A percentile compares a stretch with the other conserved stretches of the same genome.
phyloP scores from a whole-genome alignment of 2,797 vertebrate genomes.

The Bufotes viridis region DNA sequence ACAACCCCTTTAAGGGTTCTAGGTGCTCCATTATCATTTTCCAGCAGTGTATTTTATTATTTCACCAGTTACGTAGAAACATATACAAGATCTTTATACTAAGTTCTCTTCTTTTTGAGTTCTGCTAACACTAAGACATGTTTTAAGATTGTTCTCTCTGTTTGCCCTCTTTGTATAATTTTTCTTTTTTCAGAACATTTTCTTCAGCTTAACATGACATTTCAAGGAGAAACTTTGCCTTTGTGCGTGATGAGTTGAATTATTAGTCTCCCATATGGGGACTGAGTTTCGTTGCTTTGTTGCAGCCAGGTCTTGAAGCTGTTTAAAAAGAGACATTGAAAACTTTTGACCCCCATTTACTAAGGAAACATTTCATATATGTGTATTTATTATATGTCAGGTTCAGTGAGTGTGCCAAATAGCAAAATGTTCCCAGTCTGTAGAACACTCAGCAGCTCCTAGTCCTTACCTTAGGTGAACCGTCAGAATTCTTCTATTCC shows the following conservation, averaged over 20 bases:
- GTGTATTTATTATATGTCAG: conserved; percentile 18
- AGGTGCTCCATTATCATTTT: too few relatives aligned
- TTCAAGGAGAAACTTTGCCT: background rate
- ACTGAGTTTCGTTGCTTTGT: background rate
- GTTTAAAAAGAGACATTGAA: conserved; percentile 23
- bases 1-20: too few relatives aligned
- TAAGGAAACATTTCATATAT: conserved; percentile 24
- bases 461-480: conserved; percentile 28
- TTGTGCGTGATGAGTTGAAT: background rate
- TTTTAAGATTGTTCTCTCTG: background rate
- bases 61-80: too few relatives aligned
- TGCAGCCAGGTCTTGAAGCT: background rate
- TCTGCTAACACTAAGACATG: background rate
- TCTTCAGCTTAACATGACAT: background rate
- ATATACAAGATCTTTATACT: background rate
- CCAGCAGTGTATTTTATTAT: too few relatives aligned
- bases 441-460: conserved; percentile 13
- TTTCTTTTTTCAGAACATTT: background rate
- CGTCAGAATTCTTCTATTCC: background rate
- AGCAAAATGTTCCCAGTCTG: conserved; percentile 6
- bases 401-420: background rate
- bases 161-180: background rate
- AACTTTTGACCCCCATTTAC: conserved; percentile 26
- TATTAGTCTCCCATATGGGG: background rate
- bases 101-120: background rate